Percentiles rank a stretch among this genome's conserved stretches.
Conservation (phyloP, 2,888 invertebrate genomes). For the Nomada ferruginata region DNA sequence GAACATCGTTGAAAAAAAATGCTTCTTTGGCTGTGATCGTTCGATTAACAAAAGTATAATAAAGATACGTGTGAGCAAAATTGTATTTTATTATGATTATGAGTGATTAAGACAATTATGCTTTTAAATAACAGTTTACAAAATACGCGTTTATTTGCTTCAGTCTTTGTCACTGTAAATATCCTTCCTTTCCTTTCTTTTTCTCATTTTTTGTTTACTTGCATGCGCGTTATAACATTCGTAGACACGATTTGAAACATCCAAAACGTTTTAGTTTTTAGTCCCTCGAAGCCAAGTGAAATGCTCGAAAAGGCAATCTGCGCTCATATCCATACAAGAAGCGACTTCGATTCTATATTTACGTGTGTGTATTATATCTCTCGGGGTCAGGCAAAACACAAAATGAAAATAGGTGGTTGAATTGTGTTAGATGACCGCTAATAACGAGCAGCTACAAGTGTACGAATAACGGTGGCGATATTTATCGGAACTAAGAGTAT, state of each 20-base stretch:
- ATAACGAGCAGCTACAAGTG: slow-evolving; percentile 13
- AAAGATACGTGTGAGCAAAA: not conserved
- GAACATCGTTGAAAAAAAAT: slow-evolving; percentile 3
- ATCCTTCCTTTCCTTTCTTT: not conserved
- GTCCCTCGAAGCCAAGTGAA: slow-evolving; percentile 8
- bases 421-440: slow-evolving; percentile 15
- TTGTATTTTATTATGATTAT: not conserved
- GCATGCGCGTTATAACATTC: slow-evolving; percentile 12
- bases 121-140: slow-evolving; percentile 23
- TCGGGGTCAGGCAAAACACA: slow-evolving; percentile 26
- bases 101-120: not conserved
- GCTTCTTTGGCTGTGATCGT: slow-evolving; percentile 29
- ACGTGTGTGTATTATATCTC: not conserved
- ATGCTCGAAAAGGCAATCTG: slow-evolving; percentile 38
- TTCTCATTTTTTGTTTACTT: not conserved
- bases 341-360: not conserved
- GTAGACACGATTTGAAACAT: not conserved
- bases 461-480: slow-evolving; percentile 35
- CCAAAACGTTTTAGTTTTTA: not conserved
- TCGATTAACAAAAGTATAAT: slow-evolving; percentile 2
- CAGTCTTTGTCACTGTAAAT: slow-evolving; percentile 29
- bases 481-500: slow-evolving; percentile 41
- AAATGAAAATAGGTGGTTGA: not conserved
- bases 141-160: slow-evolving; percentile 12
- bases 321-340: slow-evolving; percentile 5